Percentiles rank a stretch among this genome's conserved stretches.
phyloP scores from a whole-genome alignment of 2,888 invertebrate genomes.

The Stegophylla sp. region DNA sequence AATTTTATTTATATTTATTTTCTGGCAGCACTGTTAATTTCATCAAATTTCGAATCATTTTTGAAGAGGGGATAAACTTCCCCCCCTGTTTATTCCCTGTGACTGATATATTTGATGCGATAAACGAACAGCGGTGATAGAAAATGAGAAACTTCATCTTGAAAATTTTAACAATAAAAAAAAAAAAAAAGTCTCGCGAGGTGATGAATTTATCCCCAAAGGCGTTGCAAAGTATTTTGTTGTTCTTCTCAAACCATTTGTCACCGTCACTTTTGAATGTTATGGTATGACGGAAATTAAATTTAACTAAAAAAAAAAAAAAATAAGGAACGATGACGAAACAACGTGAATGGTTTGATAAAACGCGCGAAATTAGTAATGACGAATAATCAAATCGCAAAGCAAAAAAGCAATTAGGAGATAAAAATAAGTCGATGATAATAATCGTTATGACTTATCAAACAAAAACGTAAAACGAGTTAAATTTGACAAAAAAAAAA shows the following conservation, averaged over 20 bases:
- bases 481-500: no score
- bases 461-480: not conserved
- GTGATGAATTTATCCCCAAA: slow-evolving; percentile 35
- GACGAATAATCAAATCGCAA: not conserved
- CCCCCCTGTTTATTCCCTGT: no score
- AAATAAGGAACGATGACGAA: not conserved
- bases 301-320: slow-evolving; percentile 36
- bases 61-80: no score
- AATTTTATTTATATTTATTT: no score
- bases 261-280: slow-evolving; percentile 41
- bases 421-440: not conserved
- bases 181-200: not conserved
- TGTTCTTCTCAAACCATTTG: slow-evolving; percentile 43
- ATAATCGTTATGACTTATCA: not conserved
- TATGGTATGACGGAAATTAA: slow-evolving; percentile 30
- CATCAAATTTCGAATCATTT: no score
- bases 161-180: not conserved
- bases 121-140: no score
- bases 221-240: not conserved
- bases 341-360: not conserved
- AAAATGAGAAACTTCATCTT: not conserved
- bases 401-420: not conserved
- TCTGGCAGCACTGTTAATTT: no score
- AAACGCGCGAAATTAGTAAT: slow-evolving; percentile 6
- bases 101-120: no score